Evolutionary conservation across 2,797 vertebrate species (phyloP), one percentile per base, ranked within the genome.

Genomic region (Enteromius viviparus): DNA sequence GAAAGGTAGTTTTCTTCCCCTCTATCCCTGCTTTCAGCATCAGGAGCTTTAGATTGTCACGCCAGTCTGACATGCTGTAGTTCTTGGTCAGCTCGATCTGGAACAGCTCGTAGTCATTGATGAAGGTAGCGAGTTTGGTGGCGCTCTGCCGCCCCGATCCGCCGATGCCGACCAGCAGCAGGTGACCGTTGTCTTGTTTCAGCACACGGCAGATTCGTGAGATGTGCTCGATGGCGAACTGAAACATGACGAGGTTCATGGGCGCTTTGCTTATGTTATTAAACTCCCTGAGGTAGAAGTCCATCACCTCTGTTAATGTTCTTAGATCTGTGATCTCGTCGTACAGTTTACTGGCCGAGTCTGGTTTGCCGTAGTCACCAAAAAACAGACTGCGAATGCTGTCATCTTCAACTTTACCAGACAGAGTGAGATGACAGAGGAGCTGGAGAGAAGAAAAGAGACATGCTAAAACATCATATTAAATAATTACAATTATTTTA

Each of bases 161-260:
- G 0, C 97, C 97, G 0, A 99, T 93, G 1, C 97, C 97, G 26
- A 98, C 96, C 14, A 98, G 76, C 4, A 99, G 84, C 70, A 97
- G 89, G 87, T 99, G 97, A 0, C 97, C 97, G 0, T 96, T 97
- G 79, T 97, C 94, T 87, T 99, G 98, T 75, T 97, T 97, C 80
- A 99, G 89, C 5, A 98, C 97, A 0, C 97, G 93, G 85, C 97
- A 98, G 71, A 98, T 97, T 81, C 97, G 95, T 0, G 97, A 99
- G 87, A 99, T 92, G 87, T 99, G 98, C 89, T 99, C 97, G 0
- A 98, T 96, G 51, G 97, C 97, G 64, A 97, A 98, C 89, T 92
- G 94, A 92, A 98, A 99, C 97, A 99, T 96, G 19, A 99, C 97
- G 66, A 99, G 91, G 62, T 96, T 92, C 97, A 98, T 97, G 0